Conservation (phyloP, 2,888 invertebrate species). For the Falcaria lacertinaria region DNA sequence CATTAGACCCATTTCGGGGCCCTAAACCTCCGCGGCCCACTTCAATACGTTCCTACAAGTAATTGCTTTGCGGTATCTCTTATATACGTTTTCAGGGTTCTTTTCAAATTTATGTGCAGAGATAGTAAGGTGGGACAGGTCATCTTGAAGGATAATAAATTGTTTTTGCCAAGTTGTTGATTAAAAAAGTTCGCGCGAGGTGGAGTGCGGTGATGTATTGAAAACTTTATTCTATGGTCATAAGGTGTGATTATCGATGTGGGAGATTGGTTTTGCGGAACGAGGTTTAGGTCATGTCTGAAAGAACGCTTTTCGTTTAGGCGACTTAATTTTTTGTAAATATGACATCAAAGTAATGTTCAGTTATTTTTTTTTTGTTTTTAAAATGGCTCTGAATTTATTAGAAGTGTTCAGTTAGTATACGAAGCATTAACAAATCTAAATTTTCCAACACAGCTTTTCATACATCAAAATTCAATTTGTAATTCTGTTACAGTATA, state of each 20-base stretch:
- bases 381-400: too few species aligned
- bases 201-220: constrained; percentile 17
- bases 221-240: constrained; percentile 20
- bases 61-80: constrained; percentile 39
- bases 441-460: too few species aligned
- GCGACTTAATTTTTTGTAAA: too few species aligned
- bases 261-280: not conserved
- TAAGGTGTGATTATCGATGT: not conserved
- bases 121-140: constrained; percentile 18
- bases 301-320: too few species aligned
- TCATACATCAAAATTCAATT: too few species aligned
- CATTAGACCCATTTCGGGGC: constrained; percentile 22
- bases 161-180: constrained; percentile 27
- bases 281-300: too few species aligned
- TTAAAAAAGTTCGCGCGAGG: constrained; percentile 37
- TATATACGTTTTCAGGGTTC: constrained; percentile 28
- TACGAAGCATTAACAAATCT: too few species aligned
- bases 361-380: too few species aligned
- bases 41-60: constrained; percentile 39
- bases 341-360: too few species aligned
- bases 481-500: too few species aligned
- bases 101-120: constrained; percentile 20
- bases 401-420: too few species aligned
- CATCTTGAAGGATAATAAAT: constrained; percentile 22
- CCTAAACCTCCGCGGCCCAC: constrained; percentile 3